A percentile compares a stretch with the other conserved stretches of the same genome.
Conservation (phyloP, 2,797 vertebrate species). For the Falco naumanni region DNA sequence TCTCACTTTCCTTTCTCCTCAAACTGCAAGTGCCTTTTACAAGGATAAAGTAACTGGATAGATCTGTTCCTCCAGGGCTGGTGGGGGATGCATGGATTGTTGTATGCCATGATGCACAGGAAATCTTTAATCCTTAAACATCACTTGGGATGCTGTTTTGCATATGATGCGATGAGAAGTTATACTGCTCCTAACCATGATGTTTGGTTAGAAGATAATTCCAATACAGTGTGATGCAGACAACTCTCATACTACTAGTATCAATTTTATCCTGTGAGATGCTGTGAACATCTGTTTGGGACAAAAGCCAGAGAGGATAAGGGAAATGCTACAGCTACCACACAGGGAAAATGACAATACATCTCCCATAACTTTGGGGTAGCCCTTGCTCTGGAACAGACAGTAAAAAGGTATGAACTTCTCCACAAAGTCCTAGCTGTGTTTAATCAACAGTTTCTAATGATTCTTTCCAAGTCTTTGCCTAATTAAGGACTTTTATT, state of each 20-base stretch:
- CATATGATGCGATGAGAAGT: background rate
- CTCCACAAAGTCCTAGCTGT: background rate
- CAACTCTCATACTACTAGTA: background rate
- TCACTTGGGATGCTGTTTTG: background rate
- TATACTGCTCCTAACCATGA: background rate
- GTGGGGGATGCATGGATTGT: fast-evolving
- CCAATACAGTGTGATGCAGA: background rate
- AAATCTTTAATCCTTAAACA: background rate
- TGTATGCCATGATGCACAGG: background rate
- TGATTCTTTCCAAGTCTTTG: background rate
- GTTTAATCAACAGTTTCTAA: background rate
- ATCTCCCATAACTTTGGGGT: background rate
- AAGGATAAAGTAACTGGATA: background rate
- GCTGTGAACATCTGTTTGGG: background rate
- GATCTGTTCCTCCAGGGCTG: background rate
- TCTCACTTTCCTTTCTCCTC: background rate
- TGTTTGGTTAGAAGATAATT: background rate
- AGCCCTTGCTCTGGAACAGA: background rate
- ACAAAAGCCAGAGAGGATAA: background rate
- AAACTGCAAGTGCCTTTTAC: background rate
- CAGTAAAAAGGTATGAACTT: background rate
- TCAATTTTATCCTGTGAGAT: background rate
- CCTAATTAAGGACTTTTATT: background rate
- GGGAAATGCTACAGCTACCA: background rate
- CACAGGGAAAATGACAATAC: background rate